These are phyloP conservation scores for Gallinago stenura DNA, from an alignment of 2,797 vertebrate species.

Conservation along the genomic window DNA sequence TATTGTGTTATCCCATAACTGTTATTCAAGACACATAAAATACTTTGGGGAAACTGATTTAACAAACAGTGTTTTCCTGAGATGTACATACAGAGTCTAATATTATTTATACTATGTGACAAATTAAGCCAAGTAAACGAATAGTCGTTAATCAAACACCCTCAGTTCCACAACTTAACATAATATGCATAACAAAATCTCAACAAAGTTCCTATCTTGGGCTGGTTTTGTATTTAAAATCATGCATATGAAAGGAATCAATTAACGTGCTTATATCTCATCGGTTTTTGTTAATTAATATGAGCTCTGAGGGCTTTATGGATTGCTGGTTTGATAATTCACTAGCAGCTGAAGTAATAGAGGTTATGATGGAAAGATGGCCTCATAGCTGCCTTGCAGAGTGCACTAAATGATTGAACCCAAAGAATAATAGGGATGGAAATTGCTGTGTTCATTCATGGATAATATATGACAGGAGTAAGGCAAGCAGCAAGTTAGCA, in stretches of 20 bases:
- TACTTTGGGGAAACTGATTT: not conserved
- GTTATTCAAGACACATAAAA: not conserved
- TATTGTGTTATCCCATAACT: not conserved
- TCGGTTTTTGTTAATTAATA: slow-evolving; percentile 70
- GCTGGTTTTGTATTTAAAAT: slow-evolving; percentile 13
- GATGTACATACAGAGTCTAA: not conserved
- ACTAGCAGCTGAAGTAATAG: slow-evolving; percentile 55
- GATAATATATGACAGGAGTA: slow-evolving; percentile 69
- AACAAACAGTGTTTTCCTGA: not conserved
- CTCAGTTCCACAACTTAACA: not conserved
- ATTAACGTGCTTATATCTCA: slow-evolving; percentile 15
- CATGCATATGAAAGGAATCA: slow-evolving; percentile 39
- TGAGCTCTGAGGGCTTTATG: slow-evolving; percentile 59
- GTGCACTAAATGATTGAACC: slow-evolving; percentile 49
- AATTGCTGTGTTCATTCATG: slow-evolving; percentile 67
- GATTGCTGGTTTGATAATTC: slow-evolving; percentile 64
- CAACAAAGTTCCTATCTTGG: not conserved
- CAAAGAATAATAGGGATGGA: slow-evolving; percentile 61
- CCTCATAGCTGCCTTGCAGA: slow-evolving; percentile 33
- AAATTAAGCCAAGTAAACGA: slow-evolving; percentile 2
- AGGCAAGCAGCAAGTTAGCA: slow-evolving; percentile 71
- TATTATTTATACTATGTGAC: not conserved
- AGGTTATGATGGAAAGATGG: slow-evolving; percentile 46
- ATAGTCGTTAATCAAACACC: not conserved
- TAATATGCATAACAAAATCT: not conserved